Evolutionary conservation across 2,113 vertebrate genomes (phyloP).

Genomic region (Tapirus terrestris): DNA sequence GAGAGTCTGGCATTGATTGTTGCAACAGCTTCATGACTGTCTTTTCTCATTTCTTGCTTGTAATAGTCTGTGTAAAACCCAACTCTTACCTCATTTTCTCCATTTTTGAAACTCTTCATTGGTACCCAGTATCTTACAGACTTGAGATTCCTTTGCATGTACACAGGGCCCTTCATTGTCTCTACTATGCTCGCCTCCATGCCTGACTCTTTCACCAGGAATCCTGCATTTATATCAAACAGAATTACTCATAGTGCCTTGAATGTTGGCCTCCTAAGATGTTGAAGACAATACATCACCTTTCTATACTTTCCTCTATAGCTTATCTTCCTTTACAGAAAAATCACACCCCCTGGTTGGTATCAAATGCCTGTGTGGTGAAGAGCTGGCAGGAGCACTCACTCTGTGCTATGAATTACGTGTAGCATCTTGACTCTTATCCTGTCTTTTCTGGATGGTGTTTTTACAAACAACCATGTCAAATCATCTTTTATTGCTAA

Average conservation of each 20-base stretch:
- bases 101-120: neutral
- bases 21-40: neutral
- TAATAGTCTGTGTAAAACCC: neutral
- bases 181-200: neutral
- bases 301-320: neutral
- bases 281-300: neutral
- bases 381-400: neutral
- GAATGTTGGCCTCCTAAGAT: neutral
- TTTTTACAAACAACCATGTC: neutral
- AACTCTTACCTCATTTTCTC: neutral
- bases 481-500: neutral
- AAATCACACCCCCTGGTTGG: neutral
- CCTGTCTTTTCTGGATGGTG: neutral
- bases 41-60: neutral
- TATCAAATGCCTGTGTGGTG: neutral
- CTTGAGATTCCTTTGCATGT: neutral
- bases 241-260: neutral
- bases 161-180: neutral
- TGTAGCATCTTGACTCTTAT: neutral
- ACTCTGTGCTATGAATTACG: rapidly evolving
- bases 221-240: neutral
- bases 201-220: neutral
- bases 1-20: neutral
- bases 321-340: neutral
- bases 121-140: too few relatives aligned